Evolutionary conservation across 2,797 vertebrate species (phyloP).

Genomic region (Danio choprae): DNA sequence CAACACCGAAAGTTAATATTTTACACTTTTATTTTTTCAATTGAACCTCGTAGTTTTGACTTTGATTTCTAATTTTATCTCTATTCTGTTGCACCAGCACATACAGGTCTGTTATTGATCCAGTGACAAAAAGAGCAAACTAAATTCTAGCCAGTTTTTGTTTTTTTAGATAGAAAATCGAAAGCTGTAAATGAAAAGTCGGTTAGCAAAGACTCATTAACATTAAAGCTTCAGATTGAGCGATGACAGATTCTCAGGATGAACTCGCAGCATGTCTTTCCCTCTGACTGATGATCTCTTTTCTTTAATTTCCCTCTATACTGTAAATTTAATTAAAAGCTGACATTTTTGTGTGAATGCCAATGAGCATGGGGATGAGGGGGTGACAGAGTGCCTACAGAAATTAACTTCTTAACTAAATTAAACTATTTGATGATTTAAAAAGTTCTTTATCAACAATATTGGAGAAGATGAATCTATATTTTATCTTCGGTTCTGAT

Average conservation of each 20-base stretch:
- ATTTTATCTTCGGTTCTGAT: no score
- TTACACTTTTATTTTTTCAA: no score
- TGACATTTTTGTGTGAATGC: constrained; percentile 46
- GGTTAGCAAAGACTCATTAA: constrained; percentile 1
- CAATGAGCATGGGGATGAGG: constrained; percentile 32
- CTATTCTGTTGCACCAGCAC: no score
- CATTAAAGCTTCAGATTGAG: constrained; percentile 5
- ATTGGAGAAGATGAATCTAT: neutral
- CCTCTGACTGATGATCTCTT: constrained; percentile 30
- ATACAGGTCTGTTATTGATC: neutral
- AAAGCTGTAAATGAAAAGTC: neutral
- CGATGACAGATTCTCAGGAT: constrained; percentile 21
- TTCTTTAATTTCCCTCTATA: constrained; percentile 6
- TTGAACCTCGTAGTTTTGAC: no score
- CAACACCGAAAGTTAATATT: no score
- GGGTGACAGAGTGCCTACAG: neutral
- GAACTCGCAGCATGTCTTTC: neutral
- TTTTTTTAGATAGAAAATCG: neutral
- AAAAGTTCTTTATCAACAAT: neutral
- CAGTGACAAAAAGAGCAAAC: neutral
- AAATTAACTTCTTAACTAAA: constrained; percentile 3
- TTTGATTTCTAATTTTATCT: no score
- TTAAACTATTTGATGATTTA: neutral
- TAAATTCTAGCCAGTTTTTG: no score
- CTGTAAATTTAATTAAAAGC: constrained; percentile 44